A percentile compares a stretch with the other conserved stretches of the same genome.
Evolutionary conservation across 2,113 vertebrate genomes (phyloP).

Genomic region (Coturnix japonica): DNA sequence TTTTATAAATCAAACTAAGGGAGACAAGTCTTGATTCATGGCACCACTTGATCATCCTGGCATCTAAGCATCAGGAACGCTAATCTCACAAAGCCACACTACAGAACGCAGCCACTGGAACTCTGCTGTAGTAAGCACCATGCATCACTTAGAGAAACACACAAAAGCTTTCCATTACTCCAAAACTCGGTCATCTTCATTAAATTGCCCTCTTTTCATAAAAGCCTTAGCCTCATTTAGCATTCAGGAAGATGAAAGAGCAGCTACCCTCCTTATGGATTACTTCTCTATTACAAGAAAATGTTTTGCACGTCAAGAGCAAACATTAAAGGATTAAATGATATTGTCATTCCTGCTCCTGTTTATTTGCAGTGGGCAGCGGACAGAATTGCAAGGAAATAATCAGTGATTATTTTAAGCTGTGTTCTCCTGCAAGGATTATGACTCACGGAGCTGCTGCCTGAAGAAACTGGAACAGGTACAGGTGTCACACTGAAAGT

Average conservation of each 20-base stretch:
- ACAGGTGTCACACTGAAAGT: conserved; percentile 54
- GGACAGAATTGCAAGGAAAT: conserved; percentile 37
- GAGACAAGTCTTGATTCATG: background rate
- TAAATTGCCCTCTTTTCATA: conserved; percentile 61
- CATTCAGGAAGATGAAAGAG: conserved; percentile 65
- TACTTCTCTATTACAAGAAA: conserved; percentile 63
- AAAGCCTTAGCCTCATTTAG: conserved; percentile 60
- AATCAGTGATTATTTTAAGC: conserved; percentile 68
- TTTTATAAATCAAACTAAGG: background rate
- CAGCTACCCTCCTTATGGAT: conserved; percentile 57
- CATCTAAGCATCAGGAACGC: background rate
- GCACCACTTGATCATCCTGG: background rate
- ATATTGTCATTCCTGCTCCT: conserved; percentile 51
- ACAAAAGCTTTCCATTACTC: conserved; percentile 57
- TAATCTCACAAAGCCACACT: background rate
- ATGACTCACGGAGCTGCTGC: conserved; percentile 60
- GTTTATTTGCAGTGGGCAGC: conserved; percentile 60
- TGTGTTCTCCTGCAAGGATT: conserved; percentile 55
- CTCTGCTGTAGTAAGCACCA: background rate
- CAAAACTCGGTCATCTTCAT: conserved; percentile 67
- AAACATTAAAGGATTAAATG: conserved; percentile 67
- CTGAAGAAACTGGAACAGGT: conserved; percentile 4
- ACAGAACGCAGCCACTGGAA: background rate
- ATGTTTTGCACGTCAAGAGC: conserved; percentile 58
- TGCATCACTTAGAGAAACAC: background rate